Evolutionary conservation across 2,797 vertebrate species (phyloP).

Genomic region (Xenops minutus): DNA sequence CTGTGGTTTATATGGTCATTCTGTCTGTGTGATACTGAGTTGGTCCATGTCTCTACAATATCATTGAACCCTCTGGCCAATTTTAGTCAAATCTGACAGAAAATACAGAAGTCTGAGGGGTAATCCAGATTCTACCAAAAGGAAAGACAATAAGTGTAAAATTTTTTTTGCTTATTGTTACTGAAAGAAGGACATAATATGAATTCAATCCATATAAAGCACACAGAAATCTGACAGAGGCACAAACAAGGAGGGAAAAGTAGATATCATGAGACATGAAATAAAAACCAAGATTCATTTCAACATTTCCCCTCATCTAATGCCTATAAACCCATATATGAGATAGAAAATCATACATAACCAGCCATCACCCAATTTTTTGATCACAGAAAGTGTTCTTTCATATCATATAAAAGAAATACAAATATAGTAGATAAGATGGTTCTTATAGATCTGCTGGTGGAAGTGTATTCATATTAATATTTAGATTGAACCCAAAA

Average conservation of each 20-base stretch:
- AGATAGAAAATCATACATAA: neutral
- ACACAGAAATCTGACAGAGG: neutral
- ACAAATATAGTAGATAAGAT: neutral
- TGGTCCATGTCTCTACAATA: neutral
- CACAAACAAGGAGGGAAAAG: neutral
- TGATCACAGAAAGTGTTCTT: neutral
- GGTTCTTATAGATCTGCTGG: neutral
- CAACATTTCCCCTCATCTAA: neutral
- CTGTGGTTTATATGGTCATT: neutral
- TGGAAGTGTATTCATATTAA: neutral
- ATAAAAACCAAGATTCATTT: neutral
- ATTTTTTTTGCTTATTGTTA: neutral
- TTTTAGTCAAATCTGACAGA: neutral
- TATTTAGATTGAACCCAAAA: neutral
- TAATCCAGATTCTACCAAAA: neutral
- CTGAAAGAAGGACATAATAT: rapidly evolving
- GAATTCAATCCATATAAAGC: neutral
- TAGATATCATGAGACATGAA: neutral
- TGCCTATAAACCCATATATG: neutral
- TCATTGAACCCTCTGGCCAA: neutral
- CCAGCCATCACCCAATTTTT: neutral
- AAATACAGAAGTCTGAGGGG: neutral
- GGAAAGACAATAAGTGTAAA: neutral
- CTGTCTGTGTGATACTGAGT: neutral
- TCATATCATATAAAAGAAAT: neutral